Evolutionary conservation across 2,797 vertebrate species (phyloP).

Genomic region (Nyctalus aviator): DNA sequence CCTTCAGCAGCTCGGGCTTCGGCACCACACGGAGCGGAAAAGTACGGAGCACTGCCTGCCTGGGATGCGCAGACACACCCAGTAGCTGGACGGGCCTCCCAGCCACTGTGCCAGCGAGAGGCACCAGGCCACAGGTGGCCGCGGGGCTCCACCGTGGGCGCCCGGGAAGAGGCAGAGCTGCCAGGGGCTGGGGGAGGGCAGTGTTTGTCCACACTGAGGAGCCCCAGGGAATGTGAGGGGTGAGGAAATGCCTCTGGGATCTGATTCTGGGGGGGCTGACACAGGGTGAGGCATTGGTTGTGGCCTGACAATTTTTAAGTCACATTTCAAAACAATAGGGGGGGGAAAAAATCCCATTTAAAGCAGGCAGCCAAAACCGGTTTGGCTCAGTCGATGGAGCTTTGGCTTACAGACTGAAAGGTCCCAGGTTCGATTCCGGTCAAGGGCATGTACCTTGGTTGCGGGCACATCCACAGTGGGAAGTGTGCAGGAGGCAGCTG

Average conservation of each 20-base stretch:
- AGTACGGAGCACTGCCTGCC: too few relatives aligned
- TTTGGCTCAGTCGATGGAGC: too few relatives aligned
- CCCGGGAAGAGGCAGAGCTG: not conserved
- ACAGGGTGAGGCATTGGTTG: not conserved
- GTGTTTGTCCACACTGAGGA: too few relatives aligned
- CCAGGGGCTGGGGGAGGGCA: too few relatives aligned
- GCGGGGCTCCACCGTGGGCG: too few relatives aligned
- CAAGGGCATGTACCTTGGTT: too few relatives aligned
- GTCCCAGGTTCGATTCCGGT: too few relatives aligned
- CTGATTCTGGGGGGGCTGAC: not conserved
- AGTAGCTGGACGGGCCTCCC: accelerated
- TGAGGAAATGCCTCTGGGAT: not conserved
- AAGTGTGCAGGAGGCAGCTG: too few relatives aligned
- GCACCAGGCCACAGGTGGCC: accelerated
- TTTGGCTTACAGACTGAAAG: too few relatives aligned
- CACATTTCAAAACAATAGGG: not conserved
- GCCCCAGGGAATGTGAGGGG: not conserved
- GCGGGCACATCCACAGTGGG: too few relatives aligned
- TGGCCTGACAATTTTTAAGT: not conserved
- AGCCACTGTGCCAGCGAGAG: not conserved
- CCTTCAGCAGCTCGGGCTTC: not conserved
- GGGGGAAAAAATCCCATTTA: not conserved
- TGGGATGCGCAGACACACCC: not conserved
- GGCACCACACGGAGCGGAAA: not conserved
- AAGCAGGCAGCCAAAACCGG: not conserved